Conservation (phyloP, 2,797 vertebrate species). For the Phylloscopus collybita region DNA sequence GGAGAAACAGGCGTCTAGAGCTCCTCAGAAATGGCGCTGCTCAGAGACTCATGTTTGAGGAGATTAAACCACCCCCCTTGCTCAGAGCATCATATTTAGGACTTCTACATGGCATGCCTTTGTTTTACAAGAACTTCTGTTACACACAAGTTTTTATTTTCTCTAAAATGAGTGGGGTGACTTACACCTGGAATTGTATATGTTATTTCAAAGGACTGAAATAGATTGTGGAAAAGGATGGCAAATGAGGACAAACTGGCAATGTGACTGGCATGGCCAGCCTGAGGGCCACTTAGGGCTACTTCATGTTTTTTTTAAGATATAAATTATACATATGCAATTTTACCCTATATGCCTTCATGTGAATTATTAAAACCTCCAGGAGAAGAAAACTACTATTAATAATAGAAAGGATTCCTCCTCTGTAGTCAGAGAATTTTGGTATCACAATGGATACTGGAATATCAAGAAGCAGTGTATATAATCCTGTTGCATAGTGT, state of each 20-base stretch:
- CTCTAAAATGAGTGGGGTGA: not conserved
- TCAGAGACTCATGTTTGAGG: not conserved
- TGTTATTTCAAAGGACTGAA: not conserved
- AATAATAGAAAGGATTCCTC: not conserved
- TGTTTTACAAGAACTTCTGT: not conserved
- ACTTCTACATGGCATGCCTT: not conserved
- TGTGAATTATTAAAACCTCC: not conserved
- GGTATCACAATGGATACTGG: not conserved
- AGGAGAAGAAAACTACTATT: not conserved
- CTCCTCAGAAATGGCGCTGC: not conserved
- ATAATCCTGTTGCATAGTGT: not conserved
- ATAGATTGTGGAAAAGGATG: not conserved
- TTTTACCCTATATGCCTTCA: not conserved
- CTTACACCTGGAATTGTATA: not conserved
- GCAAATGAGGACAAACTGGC: not conserved
- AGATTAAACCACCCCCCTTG: not conserved
- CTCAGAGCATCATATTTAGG: not conserved
- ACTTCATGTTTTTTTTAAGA: not conserved
- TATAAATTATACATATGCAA: not conserved
- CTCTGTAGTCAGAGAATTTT: not conserved
- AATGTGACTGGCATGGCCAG: not conserved
- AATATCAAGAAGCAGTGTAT: not conserved
- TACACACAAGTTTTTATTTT: not conserved
- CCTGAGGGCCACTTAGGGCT: not conserved
- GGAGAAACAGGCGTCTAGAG: not conserved